Percentiles rank a stretch among this genome's conserved stretches.
Conservation (phyloP, 2,113 vertebrate species). For the Orcinus orca region DNA sequence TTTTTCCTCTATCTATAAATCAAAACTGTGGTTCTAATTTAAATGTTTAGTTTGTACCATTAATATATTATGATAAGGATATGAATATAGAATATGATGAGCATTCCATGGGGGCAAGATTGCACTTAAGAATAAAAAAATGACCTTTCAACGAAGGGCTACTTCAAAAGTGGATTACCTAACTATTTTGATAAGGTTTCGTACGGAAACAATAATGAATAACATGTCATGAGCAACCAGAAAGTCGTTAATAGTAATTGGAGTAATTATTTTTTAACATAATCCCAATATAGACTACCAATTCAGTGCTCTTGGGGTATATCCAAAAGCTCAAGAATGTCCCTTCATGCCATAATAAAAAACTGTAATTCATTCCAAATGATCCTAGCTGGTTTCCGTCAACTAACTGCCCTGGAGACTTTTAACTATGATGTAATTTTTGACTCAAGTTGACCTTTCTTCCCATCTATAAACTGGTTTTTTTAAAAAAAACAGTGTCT, state of each 20-base stretch:
- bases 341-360: background rate
- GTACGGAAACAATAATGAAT: background rate
- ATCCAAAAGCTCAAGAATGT: slow-evolving; percentile 51
- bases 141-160: background rate
- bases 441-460: slow-evolving; percentile 30
- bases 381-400: slow-evolving; percentile 48
- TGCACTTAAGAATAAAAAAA: background rate
- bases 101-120: background rate
- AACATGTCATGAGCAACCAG: background rate
- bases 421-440: slow-evolving; percentile 53
- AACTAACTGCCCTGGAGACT: slow-evolving; percentile 53
- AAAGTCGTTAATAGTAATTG: slow-evolving; percentile 5
- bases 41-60: background rate
- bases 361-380: slow-evolving; percentile 70
- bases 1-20: background rate
- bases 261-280: slow-evolving; percentile 1
- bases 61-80: background rate
- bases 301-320: background rate
- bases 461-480: background rate
- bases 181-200: slow-evolving; percentile 2
- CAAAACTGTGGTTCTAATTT: background rate
- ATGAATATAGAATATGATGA: background rate
- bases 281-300: slow-evolving; percentile 27
- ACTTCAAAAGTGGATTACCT: slow-evolving; percentile 37
- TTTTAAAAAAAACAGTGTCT: background rate